Base-by-base conservation (phyloP, 2,797 vertebrate genomes). In the Chaetophractus vellerosus region DNA sequence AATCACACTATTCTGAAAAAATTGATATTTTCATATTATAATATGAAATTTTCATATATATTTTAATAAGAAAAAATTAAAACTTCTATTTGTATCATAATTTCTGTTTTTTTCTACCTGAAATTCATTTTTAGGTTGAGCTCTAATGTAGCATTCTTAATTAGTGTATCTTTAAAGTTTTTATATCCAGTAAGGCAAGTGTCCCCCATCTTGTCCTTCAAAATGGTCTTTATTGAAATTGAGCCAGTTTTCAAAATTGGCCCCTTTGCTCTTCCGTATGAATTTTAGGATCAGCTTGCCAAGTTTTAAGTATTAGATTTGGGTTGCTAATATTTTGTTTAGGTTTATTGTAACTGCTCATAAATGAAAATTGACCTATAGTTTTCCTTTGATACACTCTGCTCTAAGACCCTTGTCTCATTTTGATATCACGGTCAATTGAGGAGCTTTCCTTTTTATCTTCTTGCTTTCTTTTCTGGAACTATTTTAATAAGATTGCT, bases 1-100 rank as follows among this genome's bases (percentile, higher is more conserved):
- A 93, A 88, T 69, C 45, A 82, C 69, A 75, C 69, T 95, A 23
- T 75, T 92, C 31, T 84, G 23, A 83, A 79, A 45, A 64, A 78
- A 52, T 85, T 84, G 59, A 66, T 59, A n/a, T 89, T 95, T 89
- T 38, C 38, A 38, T 38, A 38, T 38, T 3, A 38, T 38, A 38
- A 45, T 8, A 10, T 45, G 45, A 45, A 45, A 45, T 45, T 6
- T 45, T 45, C 45, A 45, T 45, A 45, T 45, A 45, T 45, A 45
- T 45, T 45, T 45, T 45, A 45, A 48, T 64, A 28, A 79, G 36
- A 79, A 83, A 94, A 86, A 72, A 63, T 76, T 55, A 90, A 94
- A 41, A 52, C 33, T 61, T 36, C n/a, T 1, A 55, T 45, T 90
- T 75, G 85, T 38, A 33, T 86, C 57, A 31, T 63, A 81, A 4